Percentiles rank a stretch among this genome's conserved stretches.
These are phyloP conservation scores for Magallana gigas DNA, from an alignment of 1,140 invertebrate species.

Conservation along the genomic window DNA sequence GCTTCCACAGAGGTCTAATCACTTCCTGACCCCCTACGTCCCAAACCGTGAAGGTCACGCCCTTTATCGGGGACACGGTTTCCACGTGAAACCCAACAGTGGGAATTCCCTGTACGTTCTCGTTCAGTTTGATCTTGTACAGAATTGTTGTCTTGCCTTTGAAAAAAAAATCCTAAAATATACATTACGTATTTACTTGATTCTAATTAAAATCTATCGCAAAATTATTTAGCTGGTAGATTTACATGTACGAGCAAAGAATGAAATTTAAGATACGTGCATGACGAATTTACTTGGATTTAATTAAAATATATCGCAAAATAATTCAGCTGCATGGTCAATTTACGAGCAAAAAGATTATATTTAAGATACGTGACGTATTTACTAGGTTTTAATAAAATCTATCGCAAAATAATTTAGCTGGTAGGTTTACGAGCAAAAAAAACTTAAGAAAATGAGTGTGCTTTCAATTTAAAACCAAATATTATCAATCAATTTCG, in stretches of 20 bases:
- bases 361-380: too few species aligned
- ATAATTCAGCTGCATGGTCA: too few species aligned
- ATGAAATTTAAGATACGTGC: background rate
- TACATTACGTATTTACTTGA: background rate
- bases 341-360: too few species aligned
- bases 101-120: conserved; percentile 74
- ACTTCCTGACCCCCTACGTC: conserved; percentile 81
- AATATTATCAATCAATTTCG: background rate
- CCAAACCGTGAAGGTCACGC: conserved; percentile 80
- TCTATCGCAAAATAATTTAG: too few species aligned
- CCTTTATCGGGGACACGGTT: conserved; percentile 74
- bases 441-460: background rate
- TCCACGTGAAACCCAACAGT: conserved; percentile 79
- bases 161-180: conserved; percentile 31
- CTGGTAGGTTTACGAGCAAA: background rate
- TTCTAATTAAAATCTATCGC: background rate
- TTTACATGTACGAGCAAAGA: background rate
- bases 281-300: background rate
- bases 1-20: conserved; percentile 75
- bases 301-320: background rate
- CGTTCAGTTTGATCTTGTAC: conserved; percentile 98
- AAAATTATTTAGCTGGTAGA: background rate
- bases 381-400: too few species aligned
- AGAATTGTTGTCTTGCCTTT: conserved; percentile 88
- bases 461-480: background rate